These are phyloP conservation scores for Nixonia krombeini DNA, from an alignment of 1,140 invertebrate genomes.

Conservation along the genomic window DNA sequence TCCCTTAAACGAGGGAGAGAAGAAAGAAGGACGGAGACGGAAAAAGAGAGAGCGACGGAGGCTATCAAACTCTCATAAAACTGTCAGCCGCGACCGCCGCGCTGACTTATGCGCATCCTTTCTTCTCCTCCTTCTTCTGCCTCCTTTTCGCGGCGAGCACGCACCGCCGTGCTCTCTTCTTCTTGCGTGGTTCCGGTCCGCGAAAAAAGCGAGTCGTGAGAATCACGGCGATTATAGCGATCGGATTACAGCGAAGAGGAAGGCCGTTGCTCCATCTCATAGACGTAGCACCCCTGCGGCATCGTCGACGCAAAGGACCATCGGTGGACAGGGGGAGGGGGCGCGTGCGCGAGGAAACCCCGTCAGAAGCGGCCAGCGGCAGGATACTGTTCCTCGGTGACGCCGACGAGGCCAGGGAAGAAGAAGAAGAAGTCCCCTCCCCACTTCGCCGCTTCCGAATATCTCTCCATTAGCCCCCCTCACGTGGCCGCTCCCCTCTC, in stretches of 20 bases:
- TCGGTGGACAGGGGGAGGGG: slow-evolving; percentile 52
- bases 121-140: slow-evolving; percentile 29
- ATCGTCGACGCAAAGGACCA: not conserved
- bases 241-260: not conserved
- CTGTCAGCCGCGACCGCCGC: slow-evolving; percentile 68
- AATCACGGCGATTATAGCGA: not conserved
- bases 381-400: slow-evolving; percentile 55
- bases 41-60: slow-evolving; percentile 46
- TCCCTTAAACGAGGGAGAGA: slow-evolving; percentile 45
- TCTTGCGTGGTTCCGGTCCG: slow-evolving; percentile 25
- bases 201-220: slow-evolving; percentile 4
- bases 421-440: slow-evolving; percentile 58
- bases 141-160: slow-evolving; percentile 15
- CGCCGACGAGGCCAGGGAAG: slow-evolving; percentile 51
- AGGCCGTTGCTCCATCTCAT: slow-evolving; percentile 8
- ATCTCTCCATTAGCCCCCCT: slow-evolving; percentile 71
- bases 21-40: slow-evolving; percentile 28
- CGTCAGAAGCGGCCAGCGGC: slow-evolving; percentile 45
- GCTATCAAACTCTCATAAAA: slow-evolving; percentile 73
- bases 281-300: slow-evolving; percentile 23
- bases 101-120: slow-evolving; percentile 69
- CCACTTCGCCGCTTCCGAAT: slow-evolving; percentile 63
- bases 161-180: not conserved
- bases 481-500: slow-evolving; percentile 57
- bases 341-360: slow-evolving; percentile 63